Conservation (phyloP, 2,888 invertebrate species). For the Lithosia quadra region DNA sequence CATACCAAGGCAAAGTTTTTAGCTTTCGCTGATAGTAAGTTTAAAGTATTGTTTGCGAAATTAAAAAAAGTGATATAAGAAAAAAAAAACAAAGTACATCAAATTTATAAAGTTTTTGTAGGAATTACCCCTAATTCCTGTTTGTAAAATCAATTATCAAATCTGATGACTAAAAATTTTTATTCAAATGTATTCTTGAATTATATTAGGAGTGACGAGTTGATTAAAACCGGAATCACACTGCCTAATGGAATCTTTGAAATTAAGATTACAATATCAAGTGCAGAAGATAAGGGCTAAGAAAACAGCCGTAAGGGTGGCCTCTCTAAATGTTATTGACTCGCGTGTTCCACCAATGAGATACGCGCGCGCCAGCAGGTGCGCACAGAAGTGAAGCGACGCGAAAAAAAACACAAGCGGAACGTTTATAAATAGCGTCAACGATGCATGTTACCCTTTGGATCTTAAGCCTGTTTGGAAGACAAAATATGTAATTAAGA, state of each 20-base stretch:
- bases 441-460: slow-evolving; percentile 78
- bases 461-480: slow-evolving; percentile 55
- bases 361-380: slow-evolving; percentile 67
- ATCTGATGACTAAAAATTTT: neutral
- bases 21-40: no score
- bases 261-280: slow-evolving; percentile 28
- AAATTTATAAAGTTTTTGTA: no score
- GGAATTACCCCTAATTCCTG: no score
- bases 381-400: slow-evolving; percentile 67
- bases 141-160: neutral
- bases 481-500: slow-evolving; percentile 50
- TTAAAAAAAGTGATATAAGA: no score
- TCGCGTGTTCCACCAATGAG: slow-evolving; percentile 74
- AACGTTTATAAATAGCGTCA: slow-evolving; percentile 82
- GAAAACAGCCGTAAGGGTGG: slow-evolving; percentile 73
- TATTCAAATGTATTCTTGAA: slow-evolving; percentile 23
- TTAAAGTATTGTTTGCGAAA: no score
- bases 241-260: neutral
- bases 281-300: slow-evolving; percentile 69
- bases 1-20: no score
- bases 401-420: slow-evolving; percentile 61
- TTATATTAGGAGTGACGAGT: neutral
- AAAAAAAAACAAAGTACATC: no score
- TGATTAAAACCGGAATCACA: neutral
- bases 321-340: slow-evolving; percentile 80